Evolutionary conservation across 2,888 invertebrate species (phyloP).

Genomic region (Epinotia nisella): DNA sequence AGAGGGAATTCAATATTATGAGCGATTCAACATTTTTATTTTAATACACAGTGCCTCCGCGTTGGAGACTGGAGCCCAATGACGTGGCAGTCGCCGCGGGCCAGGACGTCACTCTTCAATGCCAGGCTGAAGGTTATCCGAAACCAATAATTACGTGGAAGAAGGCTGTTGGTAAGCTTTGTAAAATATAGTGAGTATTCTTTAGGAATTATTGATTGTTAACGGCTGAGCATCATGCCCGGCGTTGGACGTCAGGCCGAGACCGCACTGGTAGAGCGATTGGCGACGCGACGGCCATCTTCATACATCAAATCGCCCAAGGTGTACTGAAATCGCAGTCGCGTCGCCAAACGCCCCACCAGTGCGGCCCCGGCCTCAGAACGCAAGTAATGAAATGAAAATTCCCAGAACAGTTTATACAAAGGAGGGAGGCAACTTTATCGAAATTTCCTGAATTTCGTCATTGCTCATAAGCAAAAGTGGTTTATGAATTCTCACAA

Average conservation of each 20-base stretch:
- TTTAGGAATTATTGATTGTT: background rate
- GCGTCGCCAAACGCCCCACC: no score
- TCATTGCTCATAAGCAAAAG: background rate
- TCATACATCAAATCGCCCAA: no score
- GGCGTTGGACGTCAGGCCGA: no score
- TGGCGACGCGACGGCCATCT: no score
- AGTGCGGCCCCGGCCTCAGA: no score
- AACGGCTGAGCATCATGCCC: background rate
- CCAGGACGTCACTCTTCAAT: conserved; percentile 93
- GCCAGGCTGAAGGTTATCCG: conserved; percentile 96
- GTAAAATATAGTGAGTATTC: background rate
- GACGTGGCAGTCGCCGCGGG: conserved; percentile 93
- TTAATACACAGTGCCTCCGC: conserved; percentile 89
- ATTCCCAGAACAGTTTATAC: background rate
- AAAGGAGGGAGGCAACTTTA: background rate
- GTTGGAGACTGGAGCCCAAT: conserved; percentile 94
- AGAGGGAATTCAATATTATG: background rate
- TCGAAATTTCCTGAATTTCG: background rate
- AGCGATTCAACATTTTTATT: background rate
- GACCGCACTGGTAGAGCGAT: no score
- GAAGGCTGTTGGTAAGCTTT: conserved; percentile 90
- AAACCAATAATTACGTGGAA: conserved; percentile 95
- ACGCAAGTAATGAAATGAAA: background rate
- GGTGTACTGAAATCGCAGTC: no score
- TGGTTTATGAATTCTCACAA: no score